Evolutionary conservation across 2,888 invertebrate species (phyloP).

Genomic region (Volucella inflata): DNA sequence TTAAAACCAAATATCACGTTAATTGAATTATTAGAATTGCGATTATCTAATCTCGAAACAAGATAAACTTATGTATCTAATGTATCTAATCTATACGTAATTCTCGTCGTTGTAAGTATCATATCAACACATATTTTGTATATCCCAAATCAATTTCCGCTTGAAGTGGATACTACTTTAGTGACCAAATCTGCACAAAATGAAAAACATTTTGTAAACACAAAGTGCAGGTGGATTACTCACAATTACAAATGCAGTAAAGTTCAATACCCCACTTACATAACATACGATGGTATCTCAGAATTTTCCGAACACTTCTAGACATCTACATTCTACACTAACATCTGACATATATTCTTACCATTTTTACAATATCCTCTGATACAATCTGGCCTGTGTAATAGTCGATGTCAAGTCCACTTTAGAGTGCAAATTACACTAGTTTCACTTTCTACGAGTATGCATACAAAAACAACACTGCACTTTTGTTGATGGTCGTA

Average conservation of each 20-base stretch:
- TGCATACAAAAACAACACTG: background rate
- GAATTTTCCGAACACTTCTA: background rate
- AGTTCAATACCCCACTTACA: background rate
- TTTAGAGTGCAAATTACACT: slow-evolving; percentile 24
- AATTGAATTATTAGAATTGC: too few relatives aligned
- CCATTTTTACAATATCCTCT: slow-evolving; percentile 31
- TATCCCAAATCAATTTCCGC: background rate
- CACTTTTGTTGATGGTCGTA: slow-evolving; percentile 1
- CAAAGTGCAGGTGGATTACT: background rate
- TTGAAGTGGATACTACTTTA: background rate
- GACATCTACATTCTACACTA: background rate
- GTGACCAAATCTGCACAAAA: too few relatives aligned
- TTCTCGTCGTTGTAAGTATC: too few relatives aligned
- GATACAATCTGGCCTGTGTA: slow-evolving; percentile 3
- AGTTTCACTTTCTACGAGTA: slow-evolving; percentile 60
- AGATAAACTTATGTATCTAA: too few relatives aligned
- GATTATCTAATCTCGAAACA: too few relatives aligned
- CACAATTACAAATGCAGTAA: background rate
- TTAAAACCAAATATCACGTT: too few relatives aligned
- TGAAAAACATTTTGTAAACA: background rate
- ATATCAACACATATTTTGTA: background rate
- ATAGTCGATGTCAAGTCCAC: slow-evolving; percentile 2
- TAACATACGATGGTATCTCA: background rate
- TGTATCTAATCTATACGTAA: too few relatives aligned
- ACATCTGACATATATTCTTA: slow-evolving; percentile 18